phyloP scores from a whole-genome alignment of 2,888 invertebrate species.

The Odontothrips loti region DNA sequence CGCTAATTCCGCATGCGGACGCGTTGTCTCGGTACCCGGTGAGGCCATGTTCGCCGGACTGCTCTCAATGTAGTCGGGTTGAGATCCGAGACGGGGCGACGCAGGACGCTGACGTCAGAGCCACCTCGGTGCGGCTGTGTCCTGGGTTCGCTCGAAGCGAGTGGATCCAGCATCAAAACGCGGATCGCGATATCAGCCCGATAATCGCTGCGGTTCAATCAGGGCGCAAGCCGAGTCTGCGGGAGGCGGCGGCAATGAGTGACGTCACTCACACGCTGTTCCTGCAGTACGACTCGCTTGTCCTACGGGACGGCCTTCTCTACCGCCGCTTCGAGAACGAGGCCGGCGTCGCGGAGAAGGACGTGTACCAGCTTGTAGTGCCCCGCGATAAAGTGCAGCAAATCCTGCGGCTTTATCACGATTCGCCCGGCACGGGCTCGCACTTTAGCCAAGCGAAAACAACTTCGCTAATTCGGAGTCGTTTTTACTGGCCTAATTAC shows the following conservation, averaged over 20 bases:
- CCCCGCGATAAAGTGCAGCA: background rate
- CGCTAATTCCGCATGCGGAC: background rate
- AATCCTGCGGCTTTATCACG: background rate
- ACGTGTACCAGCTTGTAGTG: background rate
- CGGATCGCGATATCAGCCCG: background rate
- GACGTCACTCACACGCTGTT: background rate
- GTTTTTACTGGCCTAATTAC: background rate
- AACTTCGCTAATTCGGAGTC: background rate
- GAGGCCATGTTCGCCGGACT: background rate
- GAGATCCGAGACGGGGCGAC: background rate
- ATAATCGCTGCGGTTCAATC: background rate
- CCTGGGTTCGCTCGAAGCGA: background rate
- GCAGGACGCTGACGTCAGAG: background rate
- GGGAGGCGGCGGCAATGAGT: background rate
- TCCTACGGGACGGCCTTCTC: background rate
- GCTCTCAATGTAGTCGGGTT: background rate
- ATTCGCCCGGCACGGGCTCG: background rate
- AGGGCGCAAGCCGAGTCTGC: background rate
- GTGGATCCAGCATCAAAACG: background rate
- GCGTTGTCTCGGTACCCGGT: background rate
- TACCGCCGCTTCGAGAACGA: conserved; percentile 5
- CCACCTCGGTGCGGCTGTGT: background rate
- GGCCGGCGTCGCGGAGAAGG: background rate
- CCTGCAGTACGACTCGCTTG: conserved; percentile 16
- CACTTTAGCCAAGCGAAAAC: background rate